Percentiles rank a stretch among this genome's conserved stretches.
Conservation (phyloP, 2,797 vertebrate species). For the Phyllotis vaccarum region DNA sequence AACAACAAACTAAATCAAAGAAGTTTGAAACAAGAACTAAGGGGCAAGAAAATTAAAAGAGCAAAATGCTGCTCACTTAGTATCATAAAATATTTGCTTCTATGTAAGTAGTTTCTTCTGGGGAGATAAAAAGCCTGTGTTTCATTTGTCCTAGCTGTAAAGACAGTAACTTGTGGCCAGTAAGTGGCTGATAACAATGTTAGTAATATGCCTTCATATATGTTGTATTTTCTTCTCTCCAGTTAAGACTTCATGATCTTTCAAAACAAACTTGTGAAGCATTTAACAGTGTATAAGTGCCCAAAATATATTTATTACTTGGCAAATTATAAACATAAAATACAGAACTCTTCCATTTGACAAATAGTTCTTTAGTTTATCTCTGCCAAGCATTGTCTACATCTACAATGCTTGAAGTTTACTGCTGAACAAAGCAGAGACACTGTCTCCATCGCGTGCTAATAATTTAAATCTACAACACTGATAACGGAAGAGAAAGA, state of each 20-base stretch:
- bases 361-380: not conserved
- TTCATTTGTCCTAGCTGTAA: not conserved
- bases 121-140: not conserved
- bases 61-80: not conserved
- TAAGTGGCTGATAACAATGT: not conserved
- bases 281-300: not conserved
- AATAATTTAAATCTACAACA: constrained; percentile 8
- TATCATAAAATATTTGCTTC: not conserved
- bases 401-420: not conserved
- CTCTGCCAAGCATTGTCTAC: not conserved
- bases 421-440: not conserved
- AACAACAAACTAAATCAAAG: not conserved
- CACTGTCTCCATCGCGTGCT: not conserved
- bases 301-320: constrained; percentile 25
- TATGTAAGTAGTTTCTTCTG: constrained; percentile 21
- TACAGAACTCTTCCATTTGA: not conserved
- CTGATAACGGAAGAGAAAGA: not conserved
- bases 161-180: not conserved
- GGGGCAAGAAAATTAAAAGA: not conserved
- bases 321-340: not conserved
- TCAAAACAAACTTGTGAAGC: constrained; percentile 22
- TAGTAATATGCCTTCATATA: not conserved
- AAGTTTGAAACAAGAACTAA: not conserved
- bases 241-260: not conserved
- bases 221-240: not conserved